Base-by-base conservation (phyloP, 2,888 invertebrate genomes). In the Xestia c-nigrum region DNA sequence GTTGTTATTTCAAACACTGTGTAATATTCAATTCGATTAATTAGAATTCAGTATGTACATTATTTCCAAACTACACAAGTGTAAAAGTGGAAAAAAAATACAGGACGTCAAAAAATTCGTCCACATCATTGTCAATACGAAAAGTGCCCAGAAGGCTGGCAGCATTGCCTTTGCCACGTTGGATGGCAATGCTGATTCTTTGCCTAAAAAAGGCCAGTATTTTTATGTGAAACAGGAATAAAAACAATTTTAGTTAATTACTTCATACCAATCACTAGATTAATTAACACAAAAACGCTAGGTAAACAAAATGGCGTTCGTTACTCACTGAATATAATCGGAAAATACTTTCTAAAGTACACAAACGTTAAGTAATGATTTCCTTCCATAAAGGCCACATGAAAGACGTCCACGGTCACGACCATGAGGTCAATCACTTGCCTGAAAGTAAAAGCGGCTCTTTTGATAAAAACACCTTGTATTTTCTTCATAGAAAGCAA, bases 331-430 rank as follows among this genome's bases (percentile, higher is more conserved):
- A 75, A 75, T 12, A 38, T 78, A 74, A 78, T 85, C 31, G 52
- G 46, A 70, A 72, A 70, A 74, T 78, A 21, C 55, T 72, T 67
- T 83, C 43, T 5, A 38, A 24, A 40, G 64, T 63, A 63, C 4
- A 78, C 43, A 72, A 68, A 47, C 46, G 50, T 81, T 84, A 76
- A 81, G 73, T 80, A 85, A 85, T 81, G 74, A 74, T 72, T 87
- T 74, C 59, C 78, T 55, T 66, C 61, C 72, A 65, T 19, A 67
- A 74, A 81, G 72, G 81, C 63, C 61, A 76, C 47, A 16, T 76
- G 40, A 67, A 80, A 72, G 67, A 74, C 75, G 50, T 80, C 68
- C 81, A 80, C 63, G 80, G 81, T 80, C 81, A 77, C 67, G 74
- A 65, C 74, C 74, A 69, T 72, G 40, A 67, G 80, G 72, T 83